Evolutionary conservation across 2,113 vertebrate species (phyloP), one percentile per base, ranked within the genome.

Genomic region (Nothoprocta pentlandii): DNA sequence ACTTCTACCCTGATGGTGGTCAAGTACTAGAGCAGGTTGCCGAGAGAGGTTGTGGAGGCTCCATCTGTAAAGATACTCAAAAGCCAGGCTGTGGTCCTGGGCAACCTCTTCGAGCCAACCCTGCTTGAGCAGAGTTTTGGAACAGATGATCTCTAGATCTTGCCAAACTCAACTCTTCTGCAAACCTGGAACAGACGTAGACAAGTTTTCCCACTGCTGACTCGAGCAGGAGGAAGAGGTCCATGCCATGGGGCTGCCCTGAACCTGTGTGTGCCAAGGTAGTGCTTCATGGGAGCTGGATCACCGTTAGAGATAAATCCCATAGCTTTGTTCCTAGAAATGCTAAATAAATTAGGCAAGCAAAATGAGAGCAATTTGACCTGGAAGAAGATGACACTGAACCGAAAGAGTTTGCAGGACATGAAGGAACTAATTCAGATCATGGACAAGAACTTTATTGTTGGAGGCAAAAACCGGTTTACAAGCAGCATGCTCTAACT

Each of bases 261-360:
- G 54, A 56, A 30, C 54, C 54, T 17, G 54, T 16, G 54, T 9
- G 14, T 13, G 14, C 28, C 20, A 32, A 2, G 28, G 28, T 15
- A 56, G 28, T 56, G 28, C 15, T 16, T 16, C 4, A 26, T 16
- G 53, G 15, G 53, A 30, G 42, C 0, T 1, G 54, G 39, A 10
- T n/a, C 53, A 7, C 0, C 0, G 14, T 0, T 66, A 30, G 59
- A 58, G 49, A 13, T 16, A 41, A 42, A 51, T 20, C 20, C 36
- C 49, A 26, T 20, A 36, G 8, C 53, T 49, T 10, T 70, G 26
- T 4, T 90, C 44, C 54, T 46, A 30, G 32, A 39, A 26, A 22
- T 34, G 32, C 5, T 21, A 20, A 69, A 62, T 30, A 70, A 74
- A 67, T 53, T n/a, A n/a, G 62, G 49, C 6, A 41, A 73, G 21